Conservation (phyloP, 2,888 invertebrate genomes). For the Muschampia plurimacula region DNA sequence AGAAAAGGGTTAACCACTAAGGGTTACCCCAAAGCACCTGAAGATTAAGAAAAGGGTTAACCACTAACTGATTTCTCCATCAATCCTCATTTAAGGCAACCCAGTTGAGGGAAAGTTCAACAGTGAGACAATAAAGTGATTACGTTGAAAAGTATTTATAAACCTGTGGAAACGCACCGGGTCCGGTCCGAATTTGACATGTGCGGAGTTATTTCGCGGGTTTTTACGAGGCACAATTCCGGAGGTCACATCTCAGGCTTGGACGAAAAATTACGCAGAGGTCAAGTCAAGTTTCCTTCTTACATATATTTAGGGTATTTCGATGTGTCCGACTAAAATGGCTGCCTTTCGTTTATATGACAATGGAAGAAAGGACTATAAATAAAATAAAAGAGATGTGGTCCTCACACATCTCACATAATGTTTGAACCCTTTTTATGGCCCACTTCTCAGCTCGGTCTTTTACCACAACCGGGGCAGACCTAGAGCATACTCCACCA, state of each 20-base stretch:
- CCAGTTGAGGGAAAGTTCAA: too few species aligned
- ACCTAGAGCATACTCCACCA: too few species aligned
- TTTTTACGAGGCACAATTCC: conserved; percentile 53
- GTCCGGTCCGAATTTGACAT: conserved; percentile 49
- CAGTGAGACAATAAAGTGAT: too few species aligned
- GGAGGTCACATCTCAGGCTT: conserved; percentile 41
- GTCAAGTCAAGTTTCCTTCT: conserved; percentile 24
- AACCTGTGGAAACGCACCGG: conserved; percentile 37
- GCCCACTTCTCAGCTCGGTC: too few species aligned
- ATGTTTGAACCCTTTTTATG: too few species aligned
- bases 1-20: too few species aligned
- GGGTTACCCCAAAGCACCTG: too few species aligned
- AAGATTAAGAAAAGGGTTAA: too few species aligned
- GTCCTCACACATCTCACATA: too few species aligned
- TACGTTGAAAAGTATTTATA: background rate
- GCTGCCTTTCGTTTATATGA: background rate
- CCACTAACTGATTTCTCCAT: too few species aligned
- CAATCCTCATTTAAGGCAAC: too few species aligned
- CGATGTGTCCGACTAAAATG: conserved; percentile 2
- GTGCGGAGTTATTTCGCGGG: conserved; percentile 51
- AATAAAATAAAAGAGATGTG: background rate
- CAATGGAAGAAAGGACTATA: background rate
- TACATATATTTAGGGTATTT: conserved; percentile 15
- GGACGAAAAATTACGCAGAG: conserved; percentile 24
- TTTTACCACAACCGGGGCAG: too few species aligned